Base-by-base conservation (phyloP, 1,140 invertebrate genomes). In the Subanguina moxae region DNA sequence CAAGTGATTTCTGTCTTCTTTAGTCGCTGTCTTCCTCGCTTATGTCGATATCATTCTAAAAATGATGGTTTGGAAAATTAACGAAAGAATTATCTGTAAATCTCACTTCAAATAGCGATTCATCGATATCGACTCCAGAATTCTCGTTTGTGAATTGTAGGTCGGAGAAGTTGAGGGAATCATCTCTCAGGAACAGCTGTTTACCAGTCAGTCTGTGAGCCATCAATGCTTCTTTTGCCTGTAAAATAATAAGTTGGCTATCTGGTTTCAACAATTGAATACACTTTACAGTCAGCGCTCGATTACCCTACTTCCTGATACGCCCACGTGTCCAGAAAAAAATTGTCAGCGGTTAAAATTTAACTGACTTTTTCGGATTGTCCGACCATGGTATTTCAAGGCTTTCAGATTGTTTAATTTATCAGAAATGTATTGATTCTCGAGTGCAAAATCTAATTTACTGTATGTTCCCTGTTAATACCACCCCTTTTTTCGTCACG, bases 131-230 rank as follows among this genome's bases (percentile, higher is more conserved):
- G 0, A 23, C 48, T 1, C 23, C 57, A 9, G 32, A 43, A 1
- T 30, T 15, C 1, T 56, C 46, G 27, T 65, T 65, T 13, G 68
- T 30, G 25, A 70, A 69, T 57, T 70, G 68, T n/a, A 70, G 32
- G 57, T 70, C 68, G 5, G 68, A 70, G 13, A 70, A 59, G 21
- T 64, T 52, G 28, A 70, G 32, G 13, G 68, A 70, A n/a, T 66
- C 46, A 25, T 70, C 68, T 19, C 52, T 17, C 27, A 70, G 32
- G 57, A 70, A 70, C 17, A 69, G 65, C 45, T 70, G 68, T 48
- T 58, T 70, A 19, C 68, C 68, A 15, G 68, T 70, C 48, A 59
- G n/a, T 13, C 68, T 45, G 27, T 70, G 58, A n/a, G 23, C 57
- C 38, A 32, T 8, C 58, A 43, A 7, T 7, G 58, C 28, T 13